phyloP scores from a whole-genome alignment of 2,113 vertebrate species.

The Trogon surrucura region DNA sequence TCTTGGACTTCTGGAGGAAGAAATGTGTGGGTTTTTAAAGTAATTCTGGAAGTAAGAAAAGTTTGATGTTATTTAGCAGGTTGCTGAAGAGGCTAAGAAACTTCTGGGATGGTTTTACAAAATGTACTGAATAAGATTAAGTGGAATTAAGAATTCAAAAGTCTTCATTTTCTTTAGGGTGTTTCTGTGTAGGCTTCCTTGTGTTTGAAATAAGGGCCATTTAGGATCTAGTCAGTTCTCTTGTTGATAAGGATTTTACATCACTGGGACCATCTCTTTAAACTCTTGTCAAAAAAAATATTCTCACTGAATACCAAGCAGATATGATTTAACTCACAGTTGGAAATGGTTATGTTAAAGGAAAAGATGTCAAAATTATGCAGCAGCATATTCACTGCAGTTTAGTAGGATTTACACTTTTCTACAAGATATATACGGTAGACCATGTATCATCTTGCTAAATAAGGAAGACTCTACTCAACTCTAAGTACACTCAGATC shows the following conservation, averaged over 20 bases:
- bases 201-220: not conserved
- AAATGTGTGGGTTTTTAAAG: not conserved
- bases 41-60: not conserved
- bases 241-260: not conserved
- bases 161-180: not conserved
- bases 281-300: not conserved
- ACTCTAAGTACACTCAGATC: not conserved
- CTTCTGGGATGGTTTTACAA: not conserved
- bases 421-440: not conserved
- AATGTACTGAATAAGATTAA: not conserved
- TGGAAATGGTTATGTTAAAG: not conserved
- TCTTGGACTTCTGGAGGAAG: not conserved
- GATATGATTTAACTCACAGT: not conserved
- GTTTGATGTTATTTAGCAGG: not conserved
- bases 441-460: not conserved
- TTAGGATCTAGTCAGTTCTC: not conserved
- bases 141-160: not conserved
- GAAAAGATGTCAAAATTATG: not conserved
- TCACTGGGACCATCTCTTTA: not conserved
- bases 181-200: not conserved
- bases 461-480: not conserved
- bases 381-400: not conserved
- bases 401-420: not conserved
- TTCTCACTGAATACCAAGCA: not conserved
- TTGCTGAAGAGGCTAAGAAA: not conserved